phyloP scores from a whole-genome alignment of 2,888 invertebrate genomes.

The Lissonota sp. region DNA sequence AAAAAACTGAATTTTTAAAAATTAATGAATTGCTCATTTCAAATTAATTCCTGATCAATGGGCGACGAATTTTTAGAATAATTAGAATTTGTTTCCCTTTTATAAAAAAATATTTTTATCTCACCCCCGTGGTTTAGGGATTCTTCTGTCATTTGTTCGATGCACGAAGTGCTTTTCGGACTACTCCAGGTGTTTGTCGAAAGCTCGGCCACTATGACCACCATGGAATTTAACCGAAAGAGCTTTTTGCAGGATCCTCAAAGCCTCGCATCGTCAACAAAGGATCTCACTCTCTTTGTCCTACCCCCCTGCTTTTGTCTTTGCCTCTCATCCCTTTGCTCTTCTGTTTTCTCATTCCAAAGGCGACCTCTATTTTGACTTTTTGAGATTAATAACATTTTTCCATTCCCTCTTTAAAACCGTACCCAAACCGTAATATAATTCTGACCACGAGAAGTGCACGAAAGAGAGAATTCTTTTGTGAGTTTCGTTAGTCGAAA shows the following conservation, averaged over 20 bases:
- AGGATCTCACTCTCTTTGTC: constrained; percentile 52
- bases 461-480: constrained; percentile 53
- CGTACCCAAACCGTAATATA: constrained; percentile 46
- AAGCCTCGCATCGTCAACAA: constrained; percentile 48
- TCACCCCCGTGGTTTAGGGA: constrained; percentile 21
- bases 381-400: constrained; percentile 58
- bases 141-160: constrained; percentile 31
- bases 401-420: constrained; percentile 11
- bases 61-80: neutral
- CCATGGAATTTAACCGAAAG: constrained; percentile 57
- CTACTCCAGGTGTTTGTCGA: constrained; percentile 48
- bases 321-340: constrained; percentile 10
- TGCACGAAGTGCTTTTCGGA: constrained; percentile 36
- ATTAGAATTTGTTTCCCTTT: neutral
- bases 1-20: neutral
- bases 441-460: constrained; percentile 50
- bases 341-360: constrained; percentile 33
- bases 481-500: constrained; percentile 44
- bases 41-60: neutral
- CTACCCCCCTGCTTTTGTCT: constrained; percentile 8
- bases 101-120: neutral
- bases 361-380: constrained; percentile 39
- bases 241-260: constrained; percentile 45
- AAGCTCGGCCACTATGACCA: constrained; percentile 45
- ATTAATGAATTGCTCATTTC: neutral